Evolutionary conservation across 2,888 invertebrate species (phyloP).

Genomic region (Julus scandinavius): DNA sequence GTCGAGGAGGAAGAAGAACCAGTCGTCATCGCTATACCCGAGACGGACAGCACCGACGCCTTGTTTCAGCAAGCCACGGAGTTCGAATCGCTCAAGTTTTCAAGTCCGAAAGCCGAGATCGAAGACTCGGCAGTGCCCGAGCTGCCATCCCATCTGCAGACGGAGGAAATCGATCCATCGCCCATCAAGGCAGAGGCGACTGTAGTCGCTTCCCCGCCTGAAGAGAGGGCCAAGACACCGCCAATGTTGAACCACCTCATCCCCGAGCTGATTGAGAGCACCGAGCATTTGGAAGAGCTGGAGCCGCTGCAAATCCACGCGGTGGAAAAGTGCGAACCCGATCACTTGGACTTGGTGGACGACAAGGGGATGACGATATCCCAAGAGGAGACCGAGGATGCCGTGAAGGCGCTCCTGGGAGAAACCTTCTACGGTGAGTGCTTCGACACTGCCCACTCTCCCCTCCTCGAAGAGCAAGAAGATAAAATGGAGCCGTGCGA

Average conservation of each 20-base stretch:
- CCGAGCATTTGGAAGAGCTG: constrained; percentile 50
- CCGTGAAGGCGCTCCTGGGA: constrained; percentile 86
- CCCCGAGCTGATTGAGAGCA: constrained; percentile 50
- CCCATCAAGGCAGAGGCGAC: background rate
- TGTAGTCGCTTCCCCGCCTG: background rate
- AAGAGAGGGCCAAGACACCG: background rate
- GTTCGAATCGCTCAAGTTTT: background rate
- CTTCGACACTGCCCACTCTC: constrained; percentile 35
- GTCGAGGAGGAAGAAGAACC: background rate
- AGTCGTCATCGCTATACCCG: background rate
- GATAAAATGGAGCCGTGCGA: constrained; percentile 32
- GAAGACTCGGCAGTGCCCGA: background rate
- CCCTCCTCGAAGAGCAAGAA: constrained; percentile 53
- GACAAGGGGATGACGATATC: constrained; percentile 73
- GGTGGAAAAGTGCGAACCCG: constrained; percentile 51
- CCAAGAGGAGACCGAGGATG: constrained; percentile 92
- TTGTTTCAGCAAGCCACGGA: background rate
- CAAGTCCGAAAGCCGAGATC: background rate
- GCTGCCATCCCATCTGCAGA: background rate
- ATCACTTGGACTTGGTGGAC: constrained; percentile 59
- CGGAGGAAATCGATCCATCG: background rate
- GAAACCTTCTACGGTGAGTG: constrained; percentile 75
- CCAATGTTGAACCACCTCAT: constrained; percentile 67
- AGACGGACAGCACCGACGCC: background rate
- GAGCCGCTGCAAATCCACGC: constrained; percentile 29